Conservation (phyloP, 2,888 invertebrate genomes). For the Lydus trimaculatus region DNA sequence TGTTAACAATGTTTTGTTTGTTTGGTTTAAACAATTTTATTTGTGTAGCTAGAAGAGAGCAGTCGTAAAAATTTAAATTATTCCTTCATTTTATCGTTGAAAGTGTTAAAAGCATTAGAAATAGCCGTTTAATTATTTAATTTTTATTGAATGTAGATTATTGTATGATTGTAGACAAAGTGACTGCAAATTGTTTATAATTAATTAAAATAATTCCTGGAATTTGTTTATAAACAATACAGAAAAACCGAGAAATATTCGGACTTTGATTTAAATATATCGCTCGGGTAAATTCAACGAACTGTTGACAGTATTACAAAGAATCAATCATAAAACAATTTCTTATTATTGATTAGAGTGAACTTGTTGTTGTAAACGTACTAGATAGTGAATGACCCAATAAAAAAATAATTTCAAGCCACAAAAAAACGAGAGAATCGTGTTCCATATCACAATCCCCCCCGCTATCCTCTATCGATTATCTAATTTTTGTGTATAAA, state of each 20-base stretch:
- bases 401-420: neutral
- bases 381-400: neutral
- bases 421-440: neutral
- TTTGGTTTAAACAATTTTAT: slow-evolving; percentile 8
- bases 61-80: neutral
- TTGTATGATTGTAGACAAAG: neutral
- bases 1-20: slow-evolving; percentile 3
- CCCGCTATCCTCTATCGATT: neutral
- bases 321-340: slow-evolving; percentile 4
- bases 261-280: neutral
- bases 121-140: neutral
- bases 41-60: neutral
- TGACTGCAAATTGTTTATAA: neutral
- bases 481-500: neutral
- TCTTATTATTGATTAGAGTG: neutral
- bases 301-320: neutral
- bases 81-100: neutral
- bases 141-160: neutral
- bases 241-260: neutral
- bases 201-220: neutral
- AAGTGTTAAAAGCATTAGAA: neutral
- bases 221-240: neutral
- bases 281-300: neutral
- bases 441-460: neutral
- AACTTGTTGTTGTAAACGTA: neutral